A percentile compares a stretch with the other conserved stretches of the same genome.
Conservation (phyloP, 1,140 invertebrate genomes). For the Penaeus japonicus region DNA sequence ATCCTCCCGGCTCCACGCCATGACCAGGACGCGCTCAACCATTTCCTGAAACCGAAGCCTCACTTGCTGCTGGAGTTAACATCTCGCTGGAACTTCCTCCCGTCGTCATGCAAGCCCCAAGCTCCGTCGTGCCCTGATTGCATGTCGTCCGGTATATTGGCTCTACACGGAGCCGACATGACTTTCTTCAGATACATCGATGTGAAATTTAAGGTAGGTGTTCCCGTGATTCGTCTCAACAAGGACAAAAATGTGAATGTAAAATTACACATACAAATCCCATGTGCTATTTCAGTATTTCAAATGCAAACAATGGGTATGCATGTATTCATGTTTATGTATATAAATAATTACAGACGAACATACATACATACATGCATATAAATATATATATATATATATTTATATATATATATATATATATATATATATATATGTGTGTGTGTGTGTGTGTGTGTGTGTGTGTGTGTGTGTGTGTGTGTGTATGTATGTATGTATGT, state of each 20-base stretch:
- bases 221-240: background rate
- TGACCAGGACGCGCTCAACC: slow-evolving; percentile 42
- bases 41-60: background rate
- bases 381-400: no score
- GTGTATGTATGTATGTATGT: no score
- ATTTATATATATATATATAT: no score
- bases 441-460: no score
- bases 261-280: no score
- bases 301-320: no score
- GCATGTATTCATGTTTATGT: background rate
- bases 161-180: background rate
- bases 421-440: no score
- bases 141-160: background rate
- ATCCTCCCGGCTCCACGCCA: background rate
- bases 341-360: no score
- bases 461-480: no score
- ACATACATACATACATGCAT: no score
- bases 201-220: background rate
- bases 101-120: background rate
- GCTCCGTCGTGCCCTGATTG: background rate
- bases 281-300: no score
- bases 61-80: slow-evolving; percentile 11
- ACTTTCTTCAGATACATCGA: background rate
- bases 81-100: slow-evolving; percentile 18
- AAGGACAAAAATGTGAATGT: no score